Base-by-base conservation (phyloP, 2,888 invertebrate genomes). In the Seira sanloemensis region DNA sequence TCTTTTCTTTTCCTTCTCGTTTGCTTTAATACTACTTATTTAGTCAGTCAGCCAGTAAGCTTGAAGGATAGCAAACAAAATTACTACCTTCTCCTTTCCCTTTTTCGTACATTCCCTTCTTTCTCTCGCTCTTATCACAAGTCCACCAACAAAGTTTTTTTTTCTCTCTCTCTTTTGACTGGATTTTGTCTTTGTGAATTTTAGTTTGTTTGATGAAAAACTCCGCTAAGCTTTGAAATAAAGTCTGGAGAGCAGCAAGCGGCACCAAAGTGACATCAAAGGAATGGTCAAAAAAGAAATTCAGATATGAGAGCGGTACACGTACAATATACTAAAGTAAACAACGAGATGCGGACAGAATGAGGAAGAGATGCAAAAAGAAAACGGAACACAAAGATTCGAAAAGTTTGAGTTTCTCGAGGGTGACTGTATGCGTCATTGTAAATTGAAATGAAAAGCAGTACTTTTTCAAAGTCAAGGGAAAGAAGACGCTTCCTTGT, bases 1-100 rank as follows among this genome's bases (percentile, higher is more conserved):
- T 58, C 50, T 23, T 65, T 78, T 69, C 69, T 23, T 54, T 24
- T 46, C 19, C 66, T 69, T 37, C 54, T 66, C 65, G 0, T 65
- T 19, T 73, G 21, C 68, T 67, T 58, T 77, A 77, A 77, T 62
- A 82, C 77, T 82, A 76, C 82, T 77, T 77, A 82, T 82, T 82
- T 82, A 82, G 82, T 82, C 82, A 82, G 82, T 82, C 82, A 82
- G 82, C 73, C 72, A 76, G 82, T 77, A 77, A 77, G 82, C 82
- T 82, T 82, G 82, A 82, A 82, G 82, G 82, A 82, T 82, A 82
- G 82, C 77, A 82, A 82, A 82, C 82, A 82, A 82, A 82, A 77
- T 82, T 82, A 82, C 82, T 82, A 82, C 82, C 82, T 82, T 77
- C 77, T 77, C 65, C 58, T 58, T n/a, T 18, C 21, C 23, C 4